Conservation (phyloP, 2,113 vertebrate genomes). For the Lagopus muta region DNA sequence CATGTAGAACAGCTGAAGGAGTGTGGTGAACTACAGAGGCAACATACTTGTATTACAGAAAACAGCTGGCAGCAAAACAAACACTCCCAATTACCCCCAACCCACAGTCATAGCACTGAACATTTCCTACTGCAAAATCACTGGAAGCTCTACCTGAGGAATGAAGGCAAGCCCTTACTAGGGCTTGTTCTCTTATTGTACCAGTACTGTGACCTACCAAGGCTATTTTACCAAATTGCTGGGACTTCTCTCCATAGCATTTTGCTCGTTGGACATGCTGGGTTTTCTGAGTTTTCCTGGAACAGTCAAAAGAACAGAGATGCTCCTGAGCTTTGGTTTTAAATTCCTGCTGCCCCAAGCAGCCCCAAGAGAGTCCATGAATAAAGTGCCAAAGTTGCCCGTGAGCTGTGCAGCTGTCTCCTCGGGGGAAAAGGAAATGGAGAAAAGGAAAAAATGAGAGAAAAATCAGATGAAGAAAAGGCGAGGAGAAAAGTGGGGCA, state of each 20-base stretch:
- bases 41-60: not conserved
- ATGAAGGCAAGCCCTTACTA: not conserved
- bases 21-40: not conserved
- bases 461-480: not conserved
- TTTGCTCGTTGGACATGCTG: not conserved
- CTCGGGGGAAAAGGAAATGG: not conserved
- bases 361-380: not conserved
- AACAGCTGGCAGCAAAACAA: not conserved
- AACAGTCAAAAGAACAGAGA: not conserved
- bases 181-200: not conserved
- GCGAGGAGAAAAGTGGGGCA: not conserved
- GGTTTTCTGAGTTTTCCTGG: not conserved
- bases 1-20: not conserved
- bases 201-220: not conserved
- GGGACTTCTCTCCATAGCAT: not conserved
- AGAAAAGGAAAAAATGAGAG: not conserved
- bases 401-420: not conserved
- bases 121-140: not conserved
- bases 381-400: not conserved
- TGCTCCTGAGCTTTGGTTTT: not conserved
- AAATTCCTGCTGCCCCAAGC: not conserved
- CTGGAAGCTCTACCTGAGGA: not conserved
- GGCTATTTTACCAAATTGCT: not conserved
- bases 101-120: not conserved
- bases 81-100: fast-evolving